Conservation (phyloP, 2,888 invertebrate genomes). For the Acholoe squamosa region DNA sequence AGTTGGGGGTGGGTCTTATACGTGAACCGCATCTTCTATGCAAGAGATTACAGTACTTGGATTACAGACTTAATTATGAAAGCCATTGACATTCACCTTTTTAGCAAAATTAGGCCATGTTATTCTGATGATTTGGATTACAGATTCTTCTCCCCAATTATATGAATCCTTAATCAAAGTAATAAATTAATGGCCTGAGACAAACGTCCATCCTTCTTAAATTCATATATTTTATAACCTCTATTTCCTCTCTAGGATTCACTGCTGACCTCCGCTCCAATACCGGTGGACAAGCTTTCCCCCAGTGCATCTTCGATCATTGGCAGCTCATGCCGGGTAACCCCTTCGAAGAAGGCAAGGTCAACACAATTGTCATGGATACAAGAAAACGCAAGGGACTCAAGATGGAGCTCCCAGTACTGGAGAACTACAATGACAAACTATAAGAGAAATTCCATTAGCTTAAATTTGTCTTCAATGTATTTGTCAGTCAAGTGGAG, state of each 20-base stretch:
- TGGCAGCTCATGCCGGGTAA: slow-evolving; percentile 99
- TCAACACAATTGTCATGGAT: slow-evolving; percentile 86
- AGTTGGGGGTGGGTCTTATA: no score
- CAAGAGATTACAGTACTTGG: no score
- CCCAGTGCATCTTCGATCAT: slow-evolving; percentile 99
- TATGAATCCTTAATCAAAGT: no score
- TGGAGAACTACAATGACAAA: slow-evolving; percentile 98
- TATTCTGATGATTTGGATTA: no score
- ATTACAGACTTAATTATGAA: no score
- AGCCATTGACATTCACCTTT: no score
- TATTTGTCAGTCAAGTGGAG: not conserved
- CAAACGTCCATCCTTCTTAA: no score
- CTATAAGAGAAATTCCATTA: slow-evolving; percentile 88
- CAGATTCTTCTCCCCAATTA: no score
- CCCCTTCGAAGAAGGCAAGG: slow-evolving; percentile 89
- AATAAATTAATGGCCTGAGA: no score
- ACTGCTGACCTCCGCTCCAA: slow-evolving; percentile 97
- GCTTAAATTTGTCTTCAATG: not conserved
- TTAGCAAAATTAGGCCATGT: no score
- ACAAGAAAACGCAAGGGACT: slow-evolving; percentile 99
- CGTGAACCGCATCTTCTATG: no score
- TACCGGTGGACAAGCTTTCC: slow-evolving; percentile 99
- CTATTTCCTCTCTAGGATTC: slow-evolving; percentile 86
- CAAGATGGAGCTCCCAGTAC: slow-evolving; percentile 97
- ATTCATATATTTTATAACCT: no score